Conservation (phyloP, 2,113 vertebrate species). For the Hypomesus transpacificus region DNA sequence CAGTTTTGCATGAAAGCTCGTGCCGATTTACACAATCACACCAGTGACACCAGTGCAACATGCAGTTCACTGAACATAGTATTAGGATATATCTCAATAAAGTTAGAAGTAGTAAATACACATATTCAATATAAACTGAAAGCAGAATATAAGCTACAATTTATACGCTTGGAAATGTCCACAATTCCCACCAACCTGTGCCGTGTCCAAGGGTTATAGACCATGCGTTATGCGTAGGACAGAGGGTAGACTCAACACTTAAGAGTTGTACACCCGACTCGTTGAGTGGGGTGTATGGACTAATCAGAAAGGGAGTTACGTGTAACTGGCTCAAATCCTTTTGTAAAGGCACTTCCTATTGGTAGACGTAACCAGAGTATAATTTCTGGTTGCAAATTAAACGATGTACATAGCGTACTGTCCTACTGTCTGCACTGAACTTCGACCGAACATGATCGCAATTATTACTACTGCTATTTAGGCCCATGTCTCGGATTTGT, state of each 20-base stretch:
- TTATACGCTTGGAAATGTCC: no score
- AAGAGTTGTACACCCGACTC: neutral
- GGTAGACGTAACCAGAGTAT: neutral
- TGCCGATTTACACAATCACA: no score
- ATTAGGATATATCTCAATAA: no score
- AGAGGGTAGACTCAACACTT: neutral
- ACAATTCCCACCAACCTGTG: neutral
- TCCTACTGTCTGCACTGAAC: neutral
- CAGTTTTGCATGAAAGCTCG: no score
- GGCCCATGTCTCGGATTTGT: no score
- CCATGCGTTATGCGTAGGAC: neutral
- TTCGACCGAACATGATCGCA: neutral
- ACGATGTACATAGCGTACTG: neutral
- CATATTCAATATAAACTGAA: no score
- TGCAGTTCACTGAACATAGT: no score
- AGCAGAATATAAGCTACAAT: no score
- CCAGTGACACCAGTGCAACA: no score
- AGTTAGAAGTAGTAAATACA: no score
- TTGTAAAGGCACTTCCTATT: neutral
- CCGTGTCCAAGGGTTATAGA: neutral
- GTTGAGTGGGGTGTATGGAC: neutral
- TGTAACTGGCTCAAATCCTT: neutral
- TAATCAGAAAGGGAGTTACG: neutral
- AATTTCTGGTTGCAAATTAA: neutral
- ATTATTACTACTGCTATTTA: no score